Conservation (phyloP, 2,797 vertebrate genomes). For the Leptodactylus fallax region DNA sequence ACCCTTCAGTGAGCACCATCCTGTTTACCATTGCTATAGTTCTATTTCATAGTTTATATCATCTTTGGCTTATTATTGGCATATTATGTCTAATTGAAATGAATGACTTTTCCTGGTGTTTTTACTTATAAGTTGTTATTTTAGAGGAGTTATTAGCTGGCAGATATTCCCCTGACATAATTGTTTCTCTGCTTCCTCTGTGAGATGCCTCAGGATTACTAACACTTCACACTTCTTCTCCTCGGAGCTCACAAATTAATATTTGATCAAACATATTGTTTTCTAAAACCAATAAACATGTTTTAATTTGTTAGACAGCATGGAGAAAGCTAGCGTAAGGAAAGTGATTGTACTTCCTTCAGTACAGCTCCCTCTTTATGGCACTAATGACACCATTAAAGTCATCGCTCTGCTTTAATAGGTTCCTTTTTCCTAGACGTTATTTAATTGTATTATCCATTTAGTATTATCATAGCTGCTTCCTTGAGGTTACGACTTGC, state of each 20-base stretch:
- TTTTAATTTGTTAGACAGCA: slow-evolving; percentile 50
- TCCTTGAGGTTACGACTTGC: slow-evolving; percentile 18
- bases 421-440: slow-evolving; percentile 48
- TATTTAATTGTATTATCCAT: slow-evolving; percentile 60
- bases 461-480: slow-evolving; percentile 42
- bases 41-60: background rate
- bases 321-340: background rate
- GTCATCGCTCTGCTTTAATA: slow-evolving; percentile 45
- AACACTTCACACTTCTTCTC: slow-evolving; percentile 30
- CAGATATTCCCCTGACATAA: background rate
- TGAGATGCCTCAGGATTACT: slow-evolving; percentile 15
- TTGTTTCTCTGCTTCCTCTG: background rate
- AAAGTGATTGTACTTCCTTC: slow-evolving; percentile 27
- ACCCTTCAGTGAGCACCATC: background rate
- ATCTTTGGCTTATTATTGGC: background rate
- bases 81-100: background rate
- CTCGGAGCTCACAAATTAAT: slow-evolving; percentile 42
- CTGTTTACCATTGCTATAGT: background rate
- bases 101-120: background rate
- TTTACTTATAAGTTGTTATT: background rate
- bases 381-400: slow-evolving; percentile 54
- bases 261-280: slow-evolving; percentile 50
- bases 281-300: slow-evolving; percentile 49
- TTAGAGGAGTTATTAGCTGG: background rate
- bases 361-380: slow-evolving; percentile 42